These are phyloP conservation scores for Drosophila silvestris DNA, from an alignment of 2,888 invertebrate species.

Conservation along the genomic window DNA sequence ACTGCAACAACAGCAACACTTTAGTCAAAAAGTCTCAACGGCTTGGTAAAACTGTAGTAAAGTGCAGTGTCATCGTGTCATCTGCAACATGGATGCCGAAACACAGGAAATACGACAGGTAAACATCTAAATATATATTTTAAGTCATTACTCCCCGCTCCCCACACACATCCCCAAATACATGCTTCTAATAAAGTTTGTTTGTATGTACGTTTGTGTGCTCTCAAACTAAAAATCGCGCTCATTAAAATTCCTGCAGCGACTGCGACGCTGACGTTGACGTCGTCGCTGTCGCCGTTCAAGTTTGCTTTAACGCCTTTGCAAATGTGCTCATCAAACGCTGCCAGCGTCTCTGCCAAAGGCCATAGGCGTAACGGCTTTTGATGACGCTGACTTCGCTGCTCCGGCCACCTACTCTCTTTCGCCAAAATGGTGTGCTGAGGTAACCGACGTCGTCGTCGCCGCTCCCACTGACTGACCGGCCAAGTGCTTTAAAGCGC, in stretches of 20 bases:
- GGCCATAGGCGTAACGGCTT: conserved; percentile 56
- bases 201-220: conserved; percentile 10
- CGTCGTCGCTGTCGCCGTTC: conserved; percentile 14
- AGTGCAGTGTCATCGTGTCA: conserved; percentile 52
- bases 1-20: conserved; percentile 37
- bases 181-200: not conserved
- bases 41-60: conserved; percentile 29
- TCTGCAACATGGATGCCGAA: conserved; percentile 82
- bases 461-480: conserved; percentile 32
- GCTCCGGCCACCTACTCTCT: conserved; percentile 75
- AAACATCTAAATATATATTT: conserved; percentile 55
- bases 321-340: conserved; percentile 66
- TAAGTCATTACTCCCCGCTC: conserved; percentile 26
- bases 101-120: conserved; percentile 85
- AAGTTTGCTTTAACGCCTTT: conserved; percentile 53
- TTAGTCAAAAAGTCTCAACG: conserved; percentile 31
- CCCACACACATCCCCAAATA: conserved; percentile 11
- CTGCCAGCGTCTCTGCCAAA: conserved; percentile 50
- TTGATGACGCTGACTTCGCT: conserved; percentile 7
- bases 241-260: conserved; percentile 74
- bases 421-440: conserved; percentile 79
- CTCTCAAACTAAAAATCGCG: conserved; percentile 58
- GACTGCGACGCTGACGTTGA: conserved; percentile 34
- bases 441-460: conserved; percentile 70
- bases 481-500: conserved; percentile 34